These are phyloP conservation scores for Lophius americanus DNA, from an alignment of 2,797 vertebrate species.

Conservation along the genomic window DNA sequence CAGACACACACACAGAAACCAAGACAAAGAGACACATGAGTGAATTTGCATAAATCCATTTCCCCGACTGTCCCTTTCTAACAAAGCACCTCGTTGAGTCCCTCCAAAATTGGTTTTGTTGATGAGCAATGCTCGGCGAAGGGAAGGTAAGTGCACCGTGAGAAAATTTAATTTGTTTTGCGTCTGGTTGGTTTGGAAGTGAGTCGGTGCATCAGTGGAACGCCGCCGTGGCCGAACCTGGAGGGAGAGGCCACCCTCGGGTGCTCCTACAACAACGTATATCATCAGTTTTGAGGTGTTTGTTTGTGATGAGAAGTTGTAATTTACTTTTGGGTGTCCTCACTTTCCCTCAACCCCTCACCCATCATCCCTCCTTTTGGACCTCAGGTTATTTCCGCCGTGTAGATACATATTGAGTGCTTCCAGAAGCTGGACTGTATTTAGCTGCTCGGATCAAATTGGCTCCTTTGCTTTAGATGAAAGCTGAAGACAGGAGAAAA, in stretches of 20 bases:
- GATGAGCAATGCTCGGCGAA: conserved; percentile 29
- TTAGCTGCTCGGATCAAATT: conserved; percentile 43
- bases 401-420: too few species aligned
- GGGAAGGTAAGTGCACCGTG: conserved; percentile 13
- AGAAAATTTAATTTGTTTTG: conserved; percentile 39
- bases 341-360: not conserved
- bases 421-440: conserved; percentile 10
- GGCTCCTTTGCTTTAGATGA: conserved; percentile 36
- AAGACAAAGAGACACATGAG: conserved; percentile 45
- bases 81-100: conserved; percentile 50
- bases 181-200: conserved; percentile 45
- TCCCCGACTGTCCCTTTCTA: conserved; percentile 38
- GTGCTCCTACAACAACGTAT: conserved; percentile 17
- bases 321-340: conserved; percentile 44
- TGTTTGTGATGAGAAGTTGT: conserved; percentile 23
- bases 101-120: conserved; percentile 40
- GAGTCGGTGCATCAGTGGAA: conserved; percentile 14
- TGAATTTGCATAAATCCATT: conserved; percentile 51
- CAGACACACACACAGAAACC: conserved; percentile 22
- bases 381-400: conserved; percentile 22
- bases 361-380: not conserved
- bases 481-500: conserved; percentile 17
- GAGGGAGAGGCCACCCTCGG: conserved; percentile 8
- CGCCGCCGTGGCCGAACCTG: not conserved
- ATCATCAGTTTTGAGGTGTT: conserved; percentile 24